A percentile compares a stretch with the other conserved stretches of the same genome.
Conservation (phyloP, 2,113 vertebrate genomes). For the Spilogale gracilis region DNA sequence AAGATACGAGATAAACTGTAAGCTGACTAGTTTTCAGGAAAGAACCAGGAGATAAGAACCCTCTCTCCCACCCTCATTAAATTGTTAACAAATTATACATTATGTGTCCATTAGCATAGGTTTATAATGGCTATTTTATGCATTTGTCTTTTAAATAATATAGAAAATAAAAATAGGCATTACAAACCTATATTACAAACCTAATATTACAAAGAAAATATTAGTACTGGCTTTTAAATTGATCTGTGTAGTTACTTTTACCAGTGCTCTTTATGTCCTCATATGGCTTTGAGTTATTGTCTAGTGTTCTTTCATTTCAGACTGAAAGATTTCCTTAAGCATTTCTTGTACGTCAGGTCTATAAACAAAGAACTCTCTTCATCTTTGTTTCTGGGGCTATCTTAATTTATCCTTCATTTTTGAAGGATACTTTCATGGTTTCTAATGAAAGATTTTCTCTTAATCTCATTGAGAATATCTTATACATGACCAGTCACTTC, state of each 20-base stretch:
- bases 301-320: not conserved
- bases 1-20: not conserved
- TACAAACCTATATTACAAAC: not conserved
- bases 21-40: not conserved
- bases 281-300: not conserved
- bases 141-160: conserved; percentile 2
- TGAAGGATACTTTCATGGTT: not conserved
- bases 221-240: not conserved
- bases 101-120: not conserved
- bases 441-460: not conserved
- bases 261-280: not conserved
- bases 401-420: not conserved
- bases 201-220: not conserved
- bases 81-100: not conserved
- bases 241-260: not conserved
- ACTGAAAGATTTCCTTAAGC: not conserved
- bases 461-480: not conserved
- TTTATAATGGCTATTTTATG: not conserved
- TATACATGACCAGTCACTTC: not conserved
- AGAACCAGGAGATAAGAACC: not conserved
- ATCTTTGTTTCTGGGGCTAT: not conserved
- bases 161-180: not conserved
- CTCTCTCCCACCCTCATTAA: not conserved
- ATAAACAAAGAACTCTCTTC: not conserved
- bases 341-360: not conserved